phyloP scores from a whole-genome alignment of 2,113 vertebrate genomes.

The Tychaedon coryphoeus region DNA sequence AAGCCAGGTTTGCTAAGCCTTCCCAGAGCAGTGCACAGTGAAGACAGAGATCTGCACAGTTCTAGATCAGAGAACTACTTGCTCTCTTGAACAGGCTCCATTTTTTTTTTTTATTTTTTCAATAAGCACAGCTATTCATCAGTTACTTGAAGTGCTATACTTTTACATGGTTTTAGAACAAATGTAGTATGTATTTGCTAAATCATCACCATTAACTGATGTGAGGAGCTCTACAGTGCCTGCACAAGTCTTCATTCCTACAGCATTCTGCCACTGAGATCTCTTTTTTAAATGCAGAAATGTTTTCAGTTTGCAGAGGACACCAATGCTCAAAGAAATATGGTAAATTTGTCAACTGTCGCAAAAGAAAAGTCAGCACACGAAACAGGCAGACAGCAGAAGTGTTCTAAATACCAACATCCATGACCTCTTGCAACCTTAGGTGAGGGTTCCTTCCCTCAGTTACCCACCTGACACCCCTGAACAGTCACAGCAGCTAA shows the following conservation, averaged over 20 bases:
- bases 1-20: not conserved
- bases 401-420: not conserved
- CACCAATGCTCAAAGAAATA: not conserved
- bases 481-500: not conserved
- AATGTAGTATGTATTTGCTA: not conserved
- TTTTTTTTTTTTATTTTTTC: not conserved
- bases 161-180: not conserved
- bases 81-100: not conserved
- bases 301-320: not conserved
- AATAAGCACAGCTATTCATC: not conserved
- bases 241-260: not conserved
- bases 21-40: rapidly evolving
- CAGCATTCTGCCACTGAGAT: not conserved
- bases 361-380: not conserved
- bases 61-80: not conserved
- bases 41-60: not conserved
- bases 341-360: not conserved
- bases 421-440: not conserved
- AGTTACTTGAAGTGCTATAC: not conserved
- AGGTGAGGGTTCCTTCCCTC: not conserved
- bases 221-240: not conserved
- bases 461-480: not conserved
- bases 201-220: not conserved
- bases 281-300: not conserved
- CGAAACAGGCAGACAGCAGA: not conserved